Percentiles rank a stretch among this genome's conserved stretches.
Evolutionary conservation across 2,888 invertebrate genomes (phyloP).

Genomic region (Xanthostigma xanthostigma): DNA sequence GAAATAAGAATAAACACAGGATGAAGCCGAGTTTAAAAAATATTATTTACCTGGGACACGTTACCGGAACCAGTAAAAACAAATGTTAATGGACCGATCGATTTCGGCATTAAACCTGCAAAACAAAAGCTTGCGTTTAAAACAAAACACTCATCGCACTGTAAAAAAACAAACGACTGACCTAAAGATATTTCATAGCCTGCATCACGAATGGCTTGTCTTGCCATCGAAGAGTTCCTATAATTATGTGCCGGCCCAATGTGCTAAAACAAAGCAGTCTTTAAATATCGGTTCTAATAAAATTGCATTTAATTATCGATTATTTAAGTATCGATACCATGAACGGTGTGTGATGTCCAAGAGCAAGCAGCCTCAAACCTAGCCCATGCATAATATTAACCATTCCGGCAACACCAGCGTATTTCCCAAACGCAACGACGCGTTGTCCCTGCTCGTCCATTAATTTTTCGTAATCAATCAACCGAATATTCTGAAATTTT

Average conservation of each 20-base stretch:
- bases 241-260: conserved; percentile 98
- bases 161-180: conserved; percentile 24
- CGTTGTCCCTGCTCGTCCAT: conserved; percentile 78
- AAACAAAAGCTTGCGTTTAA: conserved; percentile 1
- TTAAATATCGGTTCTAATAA: neutral
- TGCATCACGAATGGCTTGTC: conserved; percentile 94
- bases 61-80: conserved; percentile 98
- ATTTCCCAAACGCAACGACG: conserved; percentile 96
- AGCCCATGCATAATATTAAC: conserved; percentile 96
- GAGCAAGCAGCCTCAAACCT: conserved; percentile 79
- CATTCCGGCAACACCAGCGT: conserved; percentile 97
- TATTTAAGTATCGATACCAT: conserved; percentile 46
- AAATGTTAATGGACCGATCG: conserved; percentile 92
- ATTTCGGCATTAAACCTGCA: conserved; percentile 81
- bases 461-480: conserved; percentile 95
- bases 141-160: neutral
- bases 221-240: conserved; percentile 92
- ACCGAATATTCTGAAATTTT: conserved; percentile 62
- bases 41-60: conserved; percentile 60
- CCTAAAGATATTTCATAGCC: conserved; percentile 90
- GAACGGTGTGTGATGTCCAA: conserved; percentile 98
- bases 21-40: neutral
- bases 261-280: conserved; percentile 41
- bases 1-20: too few relatives aligned
- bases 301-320: neutral